These are phyloP conservation scores for Sus cebifrons DNA, from an alignment of 2,797 vertebrate species.

Conservation along the genomic window DNA sequence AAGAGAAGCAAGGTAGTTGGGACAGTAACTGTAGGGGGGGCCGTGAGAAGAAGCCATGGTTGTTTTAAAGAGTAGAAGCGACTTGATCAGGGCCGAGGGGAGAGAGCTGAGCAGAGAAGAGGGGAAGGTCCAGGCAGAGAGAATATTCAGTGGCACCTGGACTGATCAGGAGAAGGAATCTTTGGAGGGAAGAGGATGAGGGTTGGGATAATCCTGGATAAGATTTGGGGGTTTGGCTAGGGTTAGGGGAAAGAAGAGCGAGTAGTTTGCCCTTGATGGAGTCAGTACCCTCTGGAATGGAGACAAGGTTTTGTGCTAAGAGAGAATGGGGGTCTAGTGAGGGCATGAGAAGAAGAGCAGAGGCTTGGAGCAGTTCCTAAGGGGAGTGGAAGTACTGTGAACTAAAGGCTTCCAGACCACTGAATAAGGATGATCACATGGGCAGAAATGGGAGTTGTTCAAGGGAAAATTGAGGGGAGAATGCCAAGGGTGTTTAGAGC, in stretches of 20 bases:
- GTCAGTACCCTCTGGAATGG: not conserved
- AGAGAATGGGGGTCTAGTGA: not conserved
- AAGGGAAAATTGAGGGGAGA: not conserved
- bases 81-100: not conserved
- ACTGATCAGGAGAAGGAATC: not conserved
- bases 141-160: not conserved
- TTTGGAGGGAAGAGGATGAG: not conserved
- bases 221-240: not conserved
- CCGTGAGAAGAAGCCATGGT: not conserved
- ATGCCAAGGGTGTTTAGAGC: not conserved
- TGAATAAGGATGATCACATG: not conserved
- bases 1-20: not conserved
- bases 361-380: not conserved
- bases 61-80: conserved; percentile 35
- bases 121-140: not conserved
- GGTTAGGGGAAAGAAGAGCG: not conserved
- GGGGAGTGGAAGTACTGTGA: not conserved
- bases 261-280: not conserved
- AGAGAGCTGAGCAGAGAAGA: not conserved
- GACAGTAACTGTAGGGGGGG: not conserved
- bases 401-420: not conserved
- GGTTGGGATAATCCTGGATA: not conserved
- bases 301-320: not conserved
- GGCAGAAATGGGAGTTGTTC: not conserved
- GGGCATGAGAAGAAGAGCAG: not conserved